Percentiles rank a stretch among this genome's conserved stretches.
These are phyloP conservation scores for Syngnathus scovelli DNA, from an alignment of 2,113 vertebrate genomes.

Conservation along the genomic window DNA sequence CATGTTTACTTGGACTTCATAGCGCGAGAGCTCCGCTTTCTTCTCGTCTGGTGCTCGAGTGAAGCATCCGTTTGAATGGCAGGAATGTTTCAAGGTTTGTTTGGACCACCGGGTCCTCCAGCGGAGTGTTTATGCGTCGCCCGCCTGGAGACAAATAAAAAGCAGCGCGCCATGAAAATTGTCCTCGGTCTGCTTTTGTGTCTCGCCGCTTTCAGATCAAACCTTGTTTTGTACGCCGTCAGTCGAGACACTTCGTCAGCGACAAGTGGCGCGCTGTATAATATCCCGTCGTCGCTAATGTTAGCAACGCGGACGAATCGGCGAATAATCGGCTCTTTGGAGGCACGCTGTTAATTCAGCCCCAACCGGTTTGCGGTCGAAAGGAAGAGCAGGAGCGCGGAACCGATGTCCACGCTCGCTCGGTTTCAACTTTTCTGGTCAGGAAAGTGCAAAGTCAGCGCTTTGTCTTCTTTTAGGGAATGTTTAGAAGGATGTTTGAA, in stretches of 20 bases:
- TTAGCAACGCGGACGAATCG: too few relatives aligned
- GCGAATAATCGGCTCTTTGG: too few relatives aligned
- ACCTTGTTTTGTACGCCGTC: background rate
- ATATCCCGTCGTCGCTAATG: background rate
- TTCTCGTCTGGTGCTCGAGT: background rate
- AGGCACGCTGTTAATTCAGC: too few relatives aligned
- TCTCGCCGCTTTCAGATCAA: constrained; percentile 36
- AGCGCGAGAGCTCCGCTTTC: background rate
- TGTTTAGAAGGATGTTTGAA: too few relatives aligned
- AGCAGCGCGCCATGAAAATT: constrained; percentile 17
- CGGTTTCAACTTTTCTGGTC: too few relatives aligned
- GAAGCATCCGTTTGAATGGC: background rate
- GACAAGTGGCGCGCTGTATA: background rate
- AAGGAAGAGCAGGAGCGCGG: too few relatives aligned
- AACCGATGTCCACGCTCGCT: too few relatives aligned
- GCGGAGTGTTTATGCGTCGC: constrained; percentile 5
- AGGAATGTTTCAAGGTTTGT: background rate
- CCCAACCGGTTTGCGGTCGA: too few relatives aligned
- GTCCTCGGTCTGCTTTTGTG: constrained; percentile 30
- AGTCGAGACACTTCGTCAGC: background rate
- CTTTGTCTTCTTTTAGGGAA: too few relatives aligned
- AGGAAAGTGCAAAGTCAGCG: too few relatives aligned
- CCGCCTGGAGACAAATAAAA: constrained; percentile 22
- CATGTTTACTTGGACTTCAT: background rate
- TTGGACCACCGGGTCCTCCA: background rate